Evolutionary conservation across 2,113 vertebrate genomes (phyloP).

Genomic region (Heterochromis multidens): DNA sequence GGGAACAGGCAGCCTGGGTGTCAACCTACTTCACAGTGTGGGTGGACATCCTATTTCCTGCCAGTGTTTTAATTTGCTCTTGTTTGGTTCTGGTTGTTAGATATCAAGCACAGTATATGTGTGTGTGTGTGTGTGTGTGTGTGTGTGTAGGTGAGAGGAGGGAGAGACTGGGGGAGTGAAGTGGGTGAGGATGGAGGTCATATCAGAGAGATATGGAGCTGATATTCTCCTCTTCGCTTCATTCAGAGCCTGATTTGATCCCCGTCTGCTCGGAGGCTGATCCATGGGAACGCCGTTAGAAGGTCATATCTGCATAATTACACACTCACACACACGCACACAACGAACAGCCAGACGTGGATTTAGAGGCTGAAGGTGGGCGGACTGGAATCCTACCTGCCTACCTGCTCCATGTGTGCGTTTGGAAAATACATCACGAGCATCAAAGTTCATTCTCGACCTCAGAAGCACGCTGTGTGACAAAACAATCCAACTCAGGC

Average conservation of each 20-base stretch:
- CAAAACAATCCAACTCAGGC: not conserved
- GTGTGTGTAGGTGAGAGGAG: not conserved
- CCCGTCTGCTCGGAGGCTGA: slow-evolving; percentile 45
- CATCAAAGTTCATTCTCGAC: not conserved
- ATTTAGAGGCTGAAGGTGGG: slow-evolving; percentile 56
- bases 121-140: not conserved
- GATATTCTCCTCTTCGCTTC: not conserved
- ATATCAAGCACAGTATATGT: not conserved
- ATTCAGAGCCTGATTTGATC: slow-evolving; percentile 48
- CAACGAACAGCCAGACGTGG: slow-evolving; percentile 35
- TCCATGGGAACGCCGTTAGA: slow-evolving; percentile 31
- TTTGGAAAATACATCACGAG: slow-evolving; percentile 57
- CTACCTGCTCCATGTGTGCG: slow-evolving; percentile 38
- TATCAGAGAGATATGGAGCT: slow-evolving; percentile 12
- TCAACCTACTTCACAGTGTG: slow-evolving; percentile 58
- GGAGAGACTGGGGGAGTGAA: not conserved
- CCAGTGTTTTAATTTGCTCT: slow-evolving; percentile 38
- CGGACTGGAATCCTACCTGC: slow-evolving; percentile 63
- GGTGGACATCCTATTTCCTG: slow-evolving; percentile 65
- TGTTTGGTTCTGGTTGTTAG: slow-evolving; percentile 29
- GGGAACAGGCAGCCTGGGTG: slow-evolving; percentile 59
- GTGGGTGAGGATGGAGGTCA: not conserved
- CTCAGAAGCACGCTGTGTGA: not conserved
- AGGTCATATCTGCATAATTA: slow-evolving; percentile 55
- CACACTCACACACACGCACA: not conserved